Conservation (phyloP, 1,140 invertebrate genomes). For the Drosophila pseudoobscura region DNA sequence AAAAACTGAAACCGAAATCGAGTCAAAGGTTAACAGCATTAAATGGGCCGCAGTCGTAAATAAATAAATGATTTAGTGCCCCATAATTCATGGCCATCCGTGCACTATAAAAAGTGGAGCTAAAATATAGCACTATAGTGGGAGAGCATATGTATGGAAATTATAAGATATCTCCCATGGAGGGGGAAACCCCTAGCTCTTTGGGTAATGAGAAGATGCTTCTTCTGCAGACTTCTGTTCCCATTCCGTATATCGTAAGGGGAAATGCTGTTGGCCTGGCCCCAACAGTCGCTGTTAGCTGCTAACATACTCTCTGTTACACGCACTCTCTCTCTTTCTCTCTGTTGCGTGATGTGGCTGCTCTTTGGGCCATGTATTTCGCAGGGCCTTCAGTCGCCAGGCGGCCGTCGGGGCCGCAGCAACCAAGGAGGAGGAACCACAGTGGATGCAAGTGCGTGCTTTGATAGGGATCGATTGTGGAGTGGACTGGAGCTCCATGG, state of each 20-base stretch:
- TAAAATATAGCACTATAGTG: constrained; percentile 25
- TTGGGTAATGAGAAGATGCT: constrained; percentile 1
- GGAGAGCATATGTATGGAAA: constrained; percentile 7
- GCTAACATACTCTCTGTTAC: constrained; percentile 32
- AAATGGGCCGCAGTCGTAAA: constrained; percentile 46
- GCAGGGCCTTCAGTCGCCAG: constrained; percentile 52
- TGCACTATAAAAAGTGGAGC: constrained; percentile 46
- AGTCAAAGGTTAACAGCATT: constrained; percentile 64
- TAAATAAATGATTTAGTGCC: constrained; percentile 67
- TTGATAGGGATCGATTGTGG: constrained; percentile 4
- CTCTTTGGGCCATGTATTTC: background rate
- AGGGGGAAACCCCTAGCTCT: background rate
- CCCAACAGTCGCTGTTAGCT: background rate
- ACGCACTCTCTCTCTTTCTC: constrained; percentile 18
- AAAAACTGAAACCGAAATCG: constrained; percentile 19
- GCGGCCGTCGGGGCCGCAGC: constrained; percentile 47
- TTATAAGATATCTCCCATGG: constrained; percentile 2
- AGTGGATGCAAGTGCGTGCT: background rate
- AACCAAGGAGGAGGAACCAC: constrained; percentile 13
- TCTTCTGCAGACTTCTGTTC: constrained; percentile 4
- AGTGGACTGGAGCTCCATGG: constrained; percentile 22
- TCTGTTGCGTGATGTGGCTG: background rate
- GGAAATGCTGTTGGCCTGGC: constrained; percentile 38
- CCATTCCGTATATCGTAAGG: constrained; percentile 67
- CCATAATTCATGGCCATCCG: constrained; percentile 51